Conservation (phyloP, 2,113 vertebrate genomes). For the Vulpes lagopus region DNA sequence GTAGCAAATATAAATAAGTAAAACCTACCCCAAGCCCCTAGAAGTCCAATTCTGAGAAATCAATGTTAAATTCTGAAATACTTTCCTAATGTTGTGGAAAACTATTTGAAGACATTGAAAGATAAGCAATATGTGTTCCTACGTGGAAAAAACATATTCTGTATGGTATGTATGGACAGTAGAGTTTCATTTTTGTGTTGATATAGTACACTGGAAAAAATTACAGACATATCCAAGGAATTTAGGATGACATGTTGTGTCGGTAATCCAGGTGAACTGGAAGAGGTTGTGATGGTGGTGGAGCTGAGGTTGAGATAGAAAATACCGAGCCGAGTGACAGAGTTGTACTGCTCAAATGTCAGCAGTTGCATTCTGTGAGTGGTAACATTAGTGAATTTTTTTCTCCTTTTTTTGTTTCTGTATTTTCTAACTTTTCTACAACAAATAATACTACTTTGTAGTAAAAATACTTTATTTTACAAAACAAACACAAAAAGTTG, state of each 20-base stretch:
- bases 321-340: background rate
- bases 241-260: background rate
- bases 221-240: background rate
- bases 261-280: background rate
- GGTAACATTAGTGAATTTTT: background rate
- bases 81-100: conserved; percentile 1
- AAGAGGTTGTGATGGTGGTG: background rate
- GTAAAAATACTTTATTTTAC: background rate
- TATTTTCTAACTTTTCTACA: background rate
- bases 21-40: background rate
- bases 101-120: conserved; percentile 12
- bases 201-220: background rate
- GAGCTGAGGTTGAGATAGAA: background rate
- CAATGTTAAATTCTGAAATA: conserved; percentile 15
- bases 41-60: background rate
- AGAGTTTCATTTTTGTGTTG: conserved; percentile 38
- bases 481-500: background rate
- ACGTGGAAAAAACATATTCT: background rate
- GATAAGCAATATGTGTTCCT: conserved; percentile 21
- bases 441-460: background rate
- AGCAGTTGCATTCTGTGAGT: background rate
- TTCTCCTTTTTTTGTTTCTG: background rate
- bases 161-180: background rate
- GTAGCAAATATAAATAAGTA: background rate
- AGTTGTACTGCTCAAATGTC: background rate